A percentile compares a stretch with the other conserved stretches of the same genome.
phyloP scores from a whole-genome alignment of 2,888 invertebrate genomes.

The Incurvaria masculella region DNA sequence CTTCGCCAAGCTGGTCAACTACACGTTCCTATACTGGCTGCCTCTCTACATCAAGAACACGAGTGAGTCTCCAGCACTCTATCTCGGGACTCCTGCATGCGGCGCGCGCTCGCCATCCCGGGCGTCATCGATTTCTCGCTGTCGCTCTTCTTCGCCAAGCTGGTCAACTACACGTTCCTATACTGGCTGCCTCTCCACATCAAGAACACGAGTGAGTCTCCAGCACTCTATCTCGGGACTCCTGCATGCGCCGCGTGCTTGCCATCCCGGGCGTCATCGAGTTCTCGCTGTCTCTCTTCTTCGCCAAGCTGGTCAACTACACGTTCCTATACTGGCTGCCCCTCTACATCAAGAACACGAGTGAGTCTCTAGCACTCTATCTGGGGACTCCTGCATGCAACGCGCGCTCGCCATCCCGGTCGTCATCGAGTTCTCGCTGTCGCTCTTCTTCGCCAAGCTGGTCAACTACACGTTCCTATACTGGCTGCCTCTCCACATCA shows the following conservation, averaged over 20 bases:
- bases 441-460: slow-evolving; percentile 92
- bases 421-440: slow-evolving; percentile 85
- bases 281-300: slow-evolving; percentile 85
- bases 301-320: slow-evolving; percentile 95
- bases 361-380: too few species aligned
- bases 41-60: slow-evolving; percentile 84
- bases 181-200: slow-evolving; percentile 96
- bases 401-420: slow-evolving; percentile 86
- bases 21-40: slow-evolving; percentile 96
- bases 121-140: slow-evolving; percentile 92
- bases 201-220: slow-evolving; percentile 77
- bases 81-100: too few species aligned
- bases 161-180: slow-evolving; percentile 95
- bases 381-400: too few species aligned
- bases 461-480: slow-evolving; percentile 97
- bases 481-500: slow-evolving; percentile 92
- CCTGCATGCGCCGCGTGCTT: slow-evolving; percentile 73
- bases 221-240: too few species aligned
- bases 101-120: slow-evolving; percentile 78
- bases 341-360: slow-evolving; percentile 77
- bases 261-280: slow-evolving; percentile 90
- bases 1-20: slow-evolving; percentile 95
- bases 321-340: slow-evolving; percentile 98
- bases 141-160: slow-evolving; percentile 88
- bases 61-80: too few species aligned